A percentile compares a stretch with the other conserved stretches of the same genome.
Conservation (phyloP, 2,113 vertebrate species). For the Salvator merianae region DNA sequence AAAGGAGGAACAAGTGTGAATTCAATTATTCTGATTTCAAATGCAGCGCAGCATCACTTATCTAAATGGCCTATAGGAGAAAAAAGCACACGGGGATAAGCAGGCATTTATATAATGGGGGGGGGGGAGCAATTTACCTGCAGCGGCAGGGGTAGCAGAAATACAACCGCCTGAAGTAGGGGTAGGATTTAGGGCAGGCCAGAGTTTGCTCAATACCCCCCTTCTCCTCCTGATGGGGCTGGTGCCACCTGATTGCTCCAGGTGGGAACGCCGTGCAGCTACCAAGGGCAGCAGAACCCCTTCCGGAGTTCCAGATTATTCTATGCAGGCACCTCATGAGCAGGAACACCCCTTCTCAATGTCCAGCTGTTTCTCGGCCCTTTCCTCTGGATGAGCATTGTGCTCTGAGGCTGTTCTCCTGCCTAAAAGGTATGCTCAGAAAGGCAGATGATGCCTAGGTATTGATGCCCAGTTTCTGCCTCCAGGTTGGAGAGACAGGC, state of each 20-base stretch:
- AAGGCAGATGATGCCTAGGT: too few species aligned
- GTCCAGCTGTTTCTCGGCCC: background rate
- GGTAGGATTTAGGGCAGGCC: background rate
- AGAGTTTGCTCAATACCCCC: too few species aligned
- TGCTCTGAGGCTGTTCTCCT: too few species aligned
- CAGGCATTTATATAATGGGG: background rate
- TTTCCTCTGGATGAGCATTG: too few species aligned
- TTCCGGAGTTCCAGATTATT: background rate
- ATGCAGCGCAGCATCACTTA: background rate
- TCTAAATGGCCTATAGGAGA: constrained; percentile 1
- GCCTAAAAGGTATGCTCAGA: too few species aligned
- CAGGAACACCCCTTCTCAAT: background rate
- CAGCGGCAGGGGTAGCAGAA: background rate
- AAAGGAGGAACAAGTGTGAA: constrained; percentile 24
- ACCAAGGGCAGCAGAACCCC: background rate
- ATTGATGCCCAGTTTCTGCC: too few species aligned
- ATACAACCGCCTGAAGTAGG: background rate
- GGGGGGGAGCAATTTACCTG: background rate
- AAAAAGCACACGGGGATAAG: background rate
- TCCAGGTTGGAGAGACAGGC: too few species aligned
- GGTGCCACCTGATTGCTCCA: background rate
- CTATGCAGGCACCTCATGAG: background rate
- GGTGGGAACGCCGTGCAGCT: background rate
- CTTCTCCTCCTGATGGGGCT: background rate
- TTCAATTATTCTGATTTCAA: constrained; percentile 11